Conservation (phyloP, 2,797 vertebrate species). For the Denticeps clupeoides region DNA sequence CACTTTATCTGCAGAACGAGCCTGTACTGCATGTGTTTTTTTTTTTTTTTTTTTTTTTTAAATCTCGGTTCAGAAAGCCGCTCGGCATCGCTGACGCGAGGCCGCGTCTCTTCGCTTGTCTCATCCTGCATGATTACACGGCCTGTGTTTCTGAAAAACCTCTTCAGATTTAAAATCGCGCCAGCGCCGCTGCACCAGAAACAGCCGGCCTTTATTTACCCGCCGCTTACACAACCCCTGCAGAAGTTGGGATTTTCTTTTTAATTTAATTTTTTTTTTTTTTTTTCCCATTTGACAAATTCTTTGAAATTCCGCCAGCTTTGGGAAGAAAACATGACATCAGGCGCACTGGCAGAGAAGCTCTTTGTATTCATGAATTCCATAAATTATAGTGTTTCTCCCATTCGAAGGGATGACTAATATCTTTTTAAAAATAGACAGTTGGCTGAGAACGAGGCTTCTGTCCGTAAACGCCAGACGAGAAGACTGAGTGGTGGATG, state of each 20-base stretch:
- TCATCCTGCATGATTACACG: background rate
- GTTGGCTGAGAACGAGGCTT: constrained; percentile 29
- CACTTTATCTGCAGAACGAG: no score
- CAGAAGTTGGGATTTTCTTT: background rate
- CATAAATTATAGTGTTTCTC: constrained; percentile 52
- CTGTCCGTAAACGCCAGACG: constrained; percentile 38
- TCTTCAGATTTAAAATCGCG: background rate
- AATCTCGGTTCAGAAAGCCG: no score
- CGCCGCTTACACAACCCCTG: background rate
- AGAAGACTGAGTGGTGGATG: constrained; percentile 24
- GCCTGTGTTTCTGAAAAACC: background rate
- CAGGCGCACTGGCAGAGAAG: constrained; percentile 9
- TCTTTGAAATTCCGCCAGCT: constrained; percentile 32
- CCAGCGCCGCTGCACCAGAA: background rate
- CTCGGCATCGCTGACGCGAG: background rate
- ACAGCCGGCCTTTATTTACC: background rate
- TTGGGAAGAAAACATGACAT: constrained; percentile 15
- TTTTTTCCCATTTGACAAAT: no score
- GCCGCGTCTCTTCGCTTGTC: background rate
- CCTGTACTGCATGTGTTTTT: no score
- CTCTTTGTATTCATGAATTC: constrained; percentile 56
- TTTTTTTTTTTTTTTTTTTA: background rate
- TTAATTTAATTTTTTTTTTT: background rate
- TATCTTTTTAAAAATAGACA: constrained; percentile 60
- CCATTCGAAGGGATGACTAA: constrained; percentile 55